These are phyloP conservation scores for Drosophila subpulchrella DNA, from an alignment of 1,140 invertebrate genomes.

Conservation along the genomic window DNA sequence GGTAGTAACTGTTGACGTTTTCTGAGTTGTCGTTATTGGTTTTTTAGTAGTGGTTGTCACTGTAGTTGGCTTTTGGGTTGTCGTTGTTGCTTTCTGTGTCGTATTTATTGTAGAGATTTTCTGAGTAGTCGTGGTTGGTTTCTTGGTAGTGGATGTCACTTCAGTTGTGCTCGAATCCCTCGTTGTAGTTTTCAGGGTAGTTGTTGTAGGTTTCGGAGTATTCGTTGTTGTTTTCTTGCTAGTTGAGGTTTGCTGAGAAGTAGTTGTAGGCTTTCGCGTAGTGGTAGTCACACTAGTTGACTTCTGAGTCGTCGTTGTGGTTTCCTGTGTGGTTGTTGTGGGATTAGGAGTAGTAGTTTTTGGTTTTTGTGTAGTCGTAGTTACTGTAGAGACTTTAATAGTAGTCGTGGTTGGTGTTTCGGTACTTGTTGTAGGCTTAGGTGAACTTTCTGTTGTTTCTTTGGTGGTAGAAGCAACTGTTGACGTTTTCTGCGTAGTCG, in stretches of 20 bases:
- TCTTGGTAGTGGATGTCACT: neutral
- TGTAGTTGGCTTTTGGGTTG: conserved; percentile 69
- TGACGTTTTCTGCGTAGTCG: neutral
- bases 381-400: neutral
- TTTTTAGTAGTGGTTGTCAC: neutral
- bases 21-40: conserved; percentile 1
- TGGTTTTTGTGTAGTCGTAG: neutral
- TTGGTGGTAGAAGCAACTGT: neutral
- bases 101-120: conserved; percentile 59
- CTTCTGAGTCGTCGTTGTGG: neutral
- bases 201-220: conserved; percentile 48
- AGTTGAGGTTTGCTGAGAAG: neutral
- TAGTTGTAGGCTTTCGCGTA: neutral
- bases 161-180: neutral
- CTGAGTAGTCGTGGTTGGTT: neutral
- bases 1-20: neutral
- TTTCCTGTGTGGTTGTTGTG: neutral
- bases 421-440: neutral
- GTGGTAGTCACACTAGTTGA: neutral
- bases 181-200: conserved; percentile 5
- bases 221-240: neutral
- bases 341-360: neutral
- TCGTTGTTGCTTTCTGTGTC: conserved; percentile 57
- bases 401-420: conserved; percentile 1
- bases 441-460: neutral